phyloP scores from a whole-genome alignment of 1,140 invertebrate species.

The Danaus melanippus region DNA sequence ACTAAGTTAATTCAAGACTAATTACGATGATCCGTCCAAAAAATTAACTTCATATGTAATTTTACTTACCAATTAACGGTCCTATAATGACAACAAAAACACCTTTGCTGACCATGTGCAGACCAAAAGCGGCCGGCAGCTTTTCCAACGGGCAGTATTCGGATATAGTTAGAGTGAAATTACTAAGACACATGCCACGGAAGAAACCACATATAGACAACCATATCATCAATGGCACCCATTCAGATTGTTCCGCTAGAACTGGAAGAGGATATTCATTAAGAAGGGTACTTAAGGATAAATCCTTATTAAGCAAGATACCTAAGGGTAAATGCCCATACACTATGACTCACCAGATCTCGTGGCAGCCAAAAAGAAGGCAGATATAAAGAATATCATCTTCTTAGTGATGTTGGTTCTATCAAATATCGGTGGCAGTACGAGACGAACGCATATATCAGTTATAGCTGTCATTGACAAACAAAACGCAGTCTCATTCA shows the following conservation, averaged over 20 bases:
- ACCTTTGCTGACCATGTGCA: constrained; percentile 84
- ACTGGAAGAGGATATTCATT: constrained; percentile 60
- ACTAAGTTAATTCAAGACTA: no score
- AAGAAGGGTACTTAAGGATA: no score
- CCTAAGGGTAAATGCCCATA: no score
- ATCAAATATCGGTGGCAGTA: constrained; percentile 81
- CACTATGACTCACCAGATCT: constrained; percentile 80
- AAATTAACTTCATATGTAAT: no score
- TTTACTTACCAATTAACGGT: constrained; percentile 78
- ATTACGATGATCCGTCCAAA: no score
- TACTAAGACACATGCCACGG: constrained; percentile 80
- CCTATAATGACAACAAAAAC: constrained; percentile 79
- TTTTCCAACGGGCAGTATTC: constrained; percentile 82
- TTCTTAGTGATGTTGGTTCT: constrained; percentile 77
- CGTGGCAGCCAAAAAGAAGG: constrained; percentile 77
- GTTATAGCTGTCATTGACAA: constrained; percentile 81
- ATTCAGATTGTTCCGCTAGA: constrained; percentile 78
- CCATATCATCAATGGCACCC: constrained; percentile 77
- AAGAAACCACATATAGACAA: constrained; percentile 81
- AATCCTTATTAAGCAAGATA: no score
- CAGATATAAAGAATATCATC: constrained; percentile 78
- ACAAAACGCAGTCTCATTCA: constrained; percentile 78
- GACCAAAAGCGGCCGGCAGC: constrained; percentile 81
- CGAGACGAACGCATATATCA: constrained; percentile 79
- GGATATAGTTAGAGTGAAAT: constrained; percentile 82